Conservation (phyloP, 1,140 invertebrate species). For the Atopsyche davidsoni region DNA sequence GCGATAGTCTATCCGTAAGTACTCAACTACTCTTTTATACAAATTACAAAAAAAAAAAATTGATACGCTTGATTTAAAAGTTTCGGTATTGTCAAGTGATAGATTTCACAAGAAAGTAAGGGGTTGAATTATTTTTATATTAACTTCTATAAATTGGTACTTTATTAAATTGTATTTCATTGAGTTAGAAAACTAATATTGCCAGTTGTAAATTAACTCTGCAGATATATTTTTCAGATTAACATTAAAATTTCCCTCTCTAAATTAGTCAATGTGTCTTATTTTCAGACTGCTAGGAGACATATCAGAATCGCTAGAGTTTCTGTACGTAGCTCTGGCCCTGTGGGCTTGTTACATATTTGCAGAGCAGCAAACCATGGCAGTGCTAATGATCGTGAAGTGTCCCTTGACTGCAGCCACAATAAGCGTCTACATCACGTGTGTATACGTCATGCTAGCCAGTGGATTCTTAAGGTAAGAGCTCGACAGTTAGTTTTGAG, state of each 20-base stretch:
- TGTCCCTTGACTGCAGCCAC: conserved; percentile 68
- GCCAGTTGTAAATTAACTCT: too few species aligned
- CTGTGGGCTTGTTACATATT: conserved; percentile 76
- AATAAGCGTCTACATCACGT: conserved; percentile 67
- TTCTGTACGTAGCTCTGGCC: conserved; percentile 56
- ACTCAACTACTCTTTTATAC: neutral
- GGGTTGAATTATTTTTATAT: too few species aligned
- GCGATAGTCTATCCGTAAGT: conserved; percentile 71
- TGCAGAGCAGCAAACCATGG: conserved; percentile 77
- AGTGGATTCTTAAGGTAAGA: conserved; percentile 72
- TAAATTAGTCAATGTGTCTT: neutral
- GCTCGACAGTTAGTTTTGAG: neutral
- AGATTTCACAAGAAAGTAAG: too few species aligned
- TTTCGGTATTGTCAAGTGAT: too few species aligned
- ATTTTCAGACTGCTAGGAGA: conserved; percentile 43
- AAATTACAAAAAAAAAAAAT: too few species aligned
- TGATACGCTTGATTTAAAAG: too few species aligned
- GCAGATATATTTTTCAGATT: too few species aligned
- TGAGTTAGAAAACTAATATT: too few species aligned
- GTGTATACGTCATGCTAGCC: conserved; percentile 66
- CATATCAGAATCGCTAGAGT: conserved; percentile 47
- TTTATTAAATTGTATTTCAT: too few species aligned
- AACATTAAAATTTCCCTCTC: neutral
- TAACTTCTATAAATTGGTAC: too few species aligned
- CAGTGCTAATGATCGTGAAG: conserved; percentile 74